A percentile compares a stretch with the other conserved stretches of the same genome.
phyloP scores from a whole-genome alignment of 2,113 vertebrate species.

The Glaucomys volans region DNA sequence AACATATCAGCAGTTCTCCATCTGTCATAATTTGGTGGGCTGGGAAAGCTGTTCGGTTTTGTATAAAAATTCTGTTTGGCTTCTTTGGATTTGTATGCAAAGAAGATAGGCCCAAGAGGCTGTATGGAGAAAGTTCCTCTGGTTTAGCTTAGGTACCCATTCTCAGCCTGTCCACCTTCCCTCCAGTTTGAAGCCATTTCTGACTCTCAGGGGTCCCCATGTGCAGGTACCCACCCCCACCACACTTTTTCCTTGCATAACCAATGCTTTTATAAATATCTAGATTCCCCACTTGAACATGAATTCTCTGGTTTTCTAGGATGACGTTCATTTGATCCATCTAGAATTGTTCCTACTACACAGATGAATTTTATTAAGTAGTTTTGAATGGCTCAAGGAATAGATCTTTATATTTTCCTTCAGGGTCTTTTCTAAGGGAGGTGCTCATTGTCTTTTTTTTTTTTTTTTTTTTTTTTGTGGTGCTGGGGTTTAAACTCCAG shows the following conservation, averaged over 20 bases:
- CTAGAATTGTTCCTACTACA: not conserved
- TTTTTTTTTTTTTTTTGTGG: too few species aligned
- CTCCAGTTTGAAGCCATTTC: not conserved
- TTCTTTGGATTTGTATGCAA: not conserved
- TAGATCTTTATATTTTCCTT: not conserved
- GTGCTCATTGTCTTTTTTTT: not conserved
- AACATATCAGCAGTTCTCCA: not conserved
- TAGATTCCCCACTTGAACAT: not conserved
- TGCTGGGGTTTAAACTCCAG: too few species aligned
- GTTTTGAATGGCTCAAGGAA: not conserved
- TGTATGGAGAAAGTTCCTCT: not conserved
- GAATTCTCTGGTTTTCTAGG: not conserved
- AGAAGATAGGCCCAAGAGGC: not conserved
- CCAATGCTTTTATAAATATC: not conserved
- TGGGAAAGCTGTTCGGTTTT: constrained; percentile 33
- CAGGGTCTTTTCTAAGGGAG: not conserved
- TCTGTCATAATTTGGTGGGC: not conserved
- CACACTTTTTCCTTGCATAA: not conserved
- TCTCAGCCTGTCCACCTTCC: not conserved
- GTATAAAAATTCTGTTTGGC: not conserved
- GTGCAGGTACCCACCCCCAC: too few species aligned
- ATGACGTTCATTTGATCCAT: not conserved
- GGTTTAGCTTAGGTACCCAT: not conserved
- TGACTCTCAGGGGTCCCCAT: not conserved
- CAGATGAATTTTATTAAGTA: not conserved